Percentiles rank a stretch among this genome's conserved stretches.
Conservation (phyloP, 2,888 invertebrate genomes). For the Apamea anceps region DNA sequence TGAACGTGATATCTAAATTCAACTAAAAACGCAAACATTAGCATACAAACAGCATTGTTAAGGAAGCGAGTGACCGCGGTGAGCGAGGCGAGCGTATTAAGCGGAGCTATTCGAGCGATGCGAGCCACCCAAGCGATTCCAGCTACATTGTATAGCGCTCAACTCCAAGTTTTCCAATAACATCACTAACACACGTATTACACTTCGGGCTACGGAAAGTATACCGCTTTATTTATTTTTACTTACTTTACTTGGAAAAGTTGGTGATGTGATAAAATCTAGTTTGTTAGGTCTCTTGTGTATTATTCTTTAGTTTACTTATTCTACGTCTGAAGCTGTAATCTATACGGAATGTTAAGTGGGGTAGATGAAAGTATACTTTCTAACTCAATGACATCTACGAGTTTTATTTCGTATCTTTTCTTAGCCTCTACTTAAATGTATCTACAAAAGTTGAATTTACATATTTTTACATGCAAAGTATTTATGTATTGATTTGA, state of each 20-base stretch:
- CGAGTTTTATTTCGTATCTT: neutral
- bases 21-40: constrained; percentile 43
- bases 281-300: constrained; percentile 57
- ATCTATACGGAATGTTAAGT: constrained; percentile 40
- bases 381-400: neutral
- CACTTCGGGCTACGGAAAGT: constrained; percentile 61
- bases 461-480: no score
- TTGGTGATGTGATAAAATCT: constrained; percentile 59
- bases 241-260: constrained; percentile 50
- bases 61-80: constrained; percentile 52
- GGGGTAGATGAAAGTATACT: neutral
- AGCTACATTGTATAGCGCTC: constrained; percentile 72
- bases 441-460: neutral
- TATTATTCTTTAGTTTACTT: constrained; percentile 48
- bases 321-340: constrained; percentile 15
- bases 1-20: constrained; percentile 38
- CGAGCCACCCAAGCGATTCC: constrained; percentile 48
- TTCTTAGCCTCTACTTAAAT: neutral
- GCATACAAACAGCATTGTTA: constrained; percentile 57
- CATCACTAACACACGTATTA: constrained; percentile 64
- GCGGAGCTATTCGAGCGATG: constrained; percentile 46
- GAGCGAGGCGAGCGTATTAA: constrained; percentile 46
- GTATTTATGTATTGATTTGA: neutral
- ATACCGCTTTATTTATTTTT: constrained; percentile 54
- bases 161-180: constrained; percentile 77